Base-by-base conservation (phyloP, 2,113 vertebrate genomes). In the Labeo rohita region DNA sequence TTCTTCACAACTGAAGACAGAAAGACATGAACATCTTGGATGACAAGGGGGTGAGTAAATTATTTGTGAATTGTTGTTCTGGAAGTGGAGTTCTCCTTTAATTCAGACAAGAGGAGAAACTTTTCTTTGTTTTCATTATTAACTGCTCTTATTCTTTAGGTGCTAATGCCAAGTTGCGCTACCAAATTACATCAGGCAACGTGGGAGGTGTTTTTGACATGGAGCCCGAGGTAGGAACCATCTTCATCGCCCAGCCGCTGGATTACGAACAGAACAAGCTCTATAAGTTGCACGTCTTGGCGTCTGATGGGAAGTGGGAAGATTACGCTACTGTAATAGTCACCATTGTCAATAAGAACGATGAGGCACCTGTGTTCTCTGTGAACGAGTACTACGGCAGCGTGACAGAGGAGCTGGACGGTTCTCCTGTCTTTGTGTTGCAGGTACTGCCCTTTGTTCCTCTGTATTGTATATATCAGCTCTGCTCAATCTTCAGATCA, bases 231-330 rank as follows among this genome's bases (percentile, higher is more conserved):
- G 96, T 96, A 77, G 97, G 97, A 84, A 95, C 96, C 52, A 94
- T 98, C 91, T 95, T 97, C 88, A 95, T 97, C 50, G 93, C 95
- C 2, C 96, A 96, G 2, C 95, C 95, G 47, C 92, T 98, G 92
- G 96, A 97, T 92, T 97, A 96, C 21, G 96, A 98, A 90, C 94
- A 94, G 89, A 95, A 92, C 82, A 95, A 96, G 93, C 93, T 93
- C 86, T 96, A 97, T 90, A 95, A 96, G 86, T 95, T 98, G 36
- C 95, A 95, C 18, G 85, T 97, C 70, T 91, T 97, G 92, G 96
- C 96, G 16, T 97, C 96, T 13, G 97, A 97, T 74, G 96, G 97
- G 11, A 97, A 97, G 88, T 97, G 96, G 97, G 97, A 98, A 88
- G 96, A 97, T 90, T 96, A 96, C 86, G 92, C 96, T 6, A 91